Evolutionary conservation across 2,888 invertebrate genomes (phyloP).

Genomic region (Aporophyla nigra): DNA sequence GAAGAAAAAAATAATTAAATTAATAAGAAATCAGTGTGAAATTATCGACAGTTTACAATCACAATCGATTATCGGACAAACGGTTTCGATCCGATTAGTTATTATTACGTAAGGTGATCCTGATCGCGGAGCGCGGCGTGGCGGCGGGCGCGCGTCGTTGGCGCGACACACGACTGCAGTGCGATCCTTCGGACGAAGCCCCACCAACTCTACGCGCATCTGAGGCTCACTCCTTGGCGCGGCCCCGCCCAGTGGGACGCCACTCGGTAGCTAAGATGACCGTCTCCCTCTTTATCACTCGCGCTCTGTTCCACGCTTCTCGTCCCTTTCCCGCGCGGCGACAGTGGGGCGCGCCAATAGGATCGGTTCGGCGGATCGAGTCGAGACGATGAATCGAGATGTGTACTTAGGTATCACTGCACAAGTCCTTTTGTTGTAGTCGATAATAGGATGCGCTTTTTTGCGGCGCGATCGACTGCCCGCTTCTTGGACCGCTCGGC

Average conservation of each 20-base stretch:
- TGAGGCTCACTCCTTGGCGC: slow-evolving; percentile 90
- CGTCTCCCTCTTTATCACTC: slow-evolving; percentile 88
- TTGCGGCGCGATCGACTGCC: slow-evolving; percentile 85
- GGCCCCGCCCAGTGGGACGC: slow-evolving; percentile 92
- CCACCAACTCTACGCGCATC: slow-evolving; percentile 92
- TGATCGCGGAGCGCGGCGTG: slow-evolving; percentile 76
- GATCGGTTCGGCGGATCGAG: slow-evolving; percentile 90
- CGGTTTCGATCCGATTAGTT: slow-evolving; percentile 85
- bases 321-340: slow-evolving; percentile 86
- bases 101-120: slow-evolving; percentile 88
- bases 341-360: slow-evolving; percentile 91
- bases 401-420: slow-evolving; percentile 91
- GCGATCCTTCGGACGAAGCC: slow-evolving; percentile 91
- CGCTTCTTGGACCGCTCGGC: slow-evolving; percentile 76
- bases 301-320: slow-evolving; percentile 69
- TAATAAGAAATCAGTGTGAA: slow-evolving; percentile 74
- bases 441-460: slow-evolving; percentile 91
- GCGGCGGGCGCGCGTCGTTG: slow-evolving; percentile 86
- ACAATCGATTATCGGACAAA: slow-evolving; percentile 88
- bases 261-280: slow-evolving; percentile 90
- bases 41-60: slow-evolving; percentile 84
- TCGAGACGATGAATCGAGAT: slow-evolving; percentile 91
- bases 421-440: slow-evolving; percentile 91
- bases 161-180: slow-evolving; percentile 91
- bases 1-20: slow-evolving; percentile 71